A percentile compares a stretch with the other conserved stretches of the same genome.
Conservation (phyloP, 2,797 vertebrate species). For the Amphiprion clarkii region DNA sequence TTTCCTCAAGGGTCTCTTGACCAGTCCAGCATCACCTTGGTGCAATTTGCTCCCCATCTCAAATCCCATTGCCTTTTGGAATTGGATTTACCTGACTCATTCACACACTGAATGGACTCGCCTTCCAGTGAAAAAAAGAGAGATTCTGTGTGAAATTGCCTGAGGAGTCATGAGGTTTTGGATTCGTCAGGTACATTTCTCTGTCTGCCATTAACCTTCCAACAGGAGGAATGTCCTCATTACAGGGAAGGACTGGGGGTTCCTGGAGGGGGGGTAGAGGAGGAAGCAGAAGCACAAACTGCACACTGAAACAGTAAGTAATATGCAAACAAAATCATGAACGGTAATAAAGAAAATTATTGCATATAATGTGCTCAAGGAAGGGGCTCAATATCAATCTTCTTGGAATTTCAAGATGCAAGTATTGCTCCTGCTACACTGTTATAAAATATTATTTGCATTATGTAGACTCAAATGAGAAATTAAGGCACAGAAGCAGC, state of each 20-base stretch:
- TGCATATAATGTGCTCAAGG: not conserved
- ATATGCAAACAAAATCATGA: constrained; percentile 35
- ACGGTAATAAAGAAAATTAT: constrained; percentile 4
- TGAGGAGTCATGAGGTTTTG: constrained; percentile 78
- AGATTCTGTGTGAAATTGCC: constrained; percentile 86
- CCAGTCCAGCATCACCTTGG: constrained; percentile 84
- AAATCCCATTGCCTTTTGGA: constrained; percentile 88
- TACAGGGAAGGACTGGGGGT: constrained; percentile 59
- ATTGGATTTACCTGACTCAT: constrained; percentile 89
- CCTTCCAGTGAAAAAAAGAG: constrained; percentile 63
- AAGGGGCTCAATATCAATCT: constrained; percentile 19
- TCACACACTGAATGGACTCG: constrained; percentile 86
- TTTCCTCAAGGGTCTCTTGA: constrained; percentile 84
- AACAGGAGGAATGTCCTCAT: constrained; percentile 85
- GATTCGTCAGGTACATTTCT: constrained; percentile 73
- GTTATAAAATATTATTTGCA: not conserved
- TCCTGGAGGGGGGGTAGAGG: constrained; percentile 15
- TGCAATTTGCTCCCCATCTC: constrained; percentile 87
- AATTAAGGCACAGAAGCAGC: not conserved
- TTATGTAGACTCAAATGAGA: not conserved
- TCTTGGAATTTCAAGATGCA: constrained; percentile 11
- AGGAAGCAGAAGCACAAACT: constrained; percentile 12
- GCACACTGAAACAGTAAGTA: constrained; percentile 45
- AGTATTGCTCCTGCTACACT: not conserved
- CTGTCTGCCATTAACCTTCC: constrained; percentile 84